A percentile compares a stretch with the other conserved stretches of the same genome.
Evolutionary conservation across 2,113 vertebrate genomes (phyloP).

Genomic region (Vidua chalybeata): DNA sequence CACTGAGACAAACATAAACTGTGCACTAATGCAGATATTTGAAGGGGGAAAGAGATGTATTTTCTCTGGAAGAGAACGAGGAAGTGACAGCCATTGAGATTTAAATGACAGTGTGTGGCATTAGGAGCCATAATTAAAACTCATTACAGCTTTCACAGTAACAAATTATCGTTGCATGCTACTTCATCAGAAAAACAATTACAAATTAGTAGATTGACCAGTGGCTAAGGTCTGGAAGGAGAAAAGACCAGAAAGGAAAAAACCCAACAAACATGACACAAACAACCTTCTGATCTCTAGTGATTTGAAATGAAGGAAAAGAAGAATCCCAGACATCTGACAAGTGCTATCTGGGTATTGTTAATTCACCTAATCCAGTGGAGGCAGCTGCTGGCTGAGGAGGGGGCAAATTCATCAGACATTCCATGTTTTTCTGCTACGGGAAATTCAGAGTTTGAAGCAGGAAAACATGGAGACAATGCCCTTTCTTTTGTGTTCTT

Average conservation of each 20-base stretch:
- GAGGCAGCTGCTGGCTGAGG: rapidly evolving
- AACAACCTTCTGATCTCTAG: background rate
- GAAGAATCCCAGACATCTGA: background rate
- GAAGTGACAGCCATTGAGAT: constrained; percentile 63
- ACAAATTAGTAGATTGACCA: constrained; percentile 13
- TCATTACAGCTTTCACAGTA: constrained; percentile 28
- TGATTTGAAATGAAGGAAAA: background rate
- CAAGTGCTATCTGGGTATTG: background rate
- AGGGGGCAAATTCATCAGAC: background rate
- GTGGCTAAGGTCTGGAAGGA: background rate
- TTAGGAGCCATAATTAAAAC: constrained; percentile 62
- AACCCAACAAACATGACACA: background rate
- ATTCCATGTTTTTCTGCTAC: background rate
- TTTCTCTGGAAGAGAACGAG: constrained; percentile 13
- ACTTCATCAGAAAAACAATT: constrained; percentile 49
- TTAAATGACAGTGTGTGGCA: constrained; percentile 56
- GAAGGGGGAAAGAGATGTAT: constrained; percentile 20
- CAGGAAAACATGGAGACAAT: background rate
- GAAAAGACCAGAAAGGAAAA: background rate
- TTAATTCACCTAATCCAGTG: background rate
- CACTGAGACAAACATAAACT: constrained; percentile 10
- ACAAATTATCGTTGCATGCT: constrained; percentile 38
- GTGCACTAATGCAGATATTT: constrained; percentile 39
- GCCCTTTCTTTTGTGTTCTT: background rate
- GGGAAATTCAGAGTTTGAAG: background rate